Base-by-base conservation (phyloP, 2,113 vertebrate genomes). In the Sorex araneus region DNA sequence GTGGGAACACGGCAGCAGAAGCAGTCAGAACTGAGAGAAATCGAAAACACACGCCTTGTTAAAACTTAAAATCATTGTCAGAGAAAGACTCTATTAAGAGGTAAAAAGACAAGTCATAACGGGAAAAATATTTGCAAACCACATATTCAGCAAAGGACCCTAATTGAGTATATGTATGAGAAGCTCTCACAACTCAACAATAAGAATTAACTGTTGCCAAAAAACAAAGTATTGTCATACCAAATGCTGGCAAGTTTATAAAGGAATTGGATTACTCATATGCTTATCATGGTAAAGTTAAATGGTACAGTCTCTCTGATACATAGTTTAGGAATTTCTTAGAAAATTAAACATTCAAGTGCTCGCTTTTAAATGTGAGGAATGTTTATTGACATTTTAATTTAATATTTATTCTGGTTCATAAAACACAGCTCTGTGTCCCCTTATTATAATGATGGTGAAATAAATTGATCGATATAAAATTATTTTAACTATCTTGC, bases 151-250 rank as follows among this genome's bases (percentile, higher is more conserved):
- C 57, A 79, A 84, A 74, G 10, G 16, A 45, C 40, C 76, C 69
- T 50, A 13, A 9, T 50, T 50, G 10, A 10, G 47, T 50, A 16
- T 74, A 74, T 60, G n/a, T 74, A 78, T 63, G 90, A 8, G 76
- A 57, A 75, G 45, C 25, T 77, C 27, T 85, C 47, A 94, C 40
- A 87, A 74, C 3, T 70, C 25, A 64, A 77, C 25, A 75, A 36
- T 34, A 81, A 88, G 87, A 81, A 89, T 2, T 34, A 84, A n/a
- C 40, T 12, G 54, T 32, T 76, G 63, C 16, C 30, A 76, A 94
- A 84, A 81, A 47, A 47, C 21, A 87, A 79, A 84, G 34, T 32
- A 64, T 30, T 5, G 6, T 40, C 8, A 34, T 28, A 66, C 15
- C 80, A 93, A 69, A 73, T 64, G 13, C 13, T 82, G 40, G 16